These are phyloP conservation scores for Cheilosia variabilis DNA, from an alignment of 2,888 invertebrate genomes.

Conservation along the genomic window DNA sequence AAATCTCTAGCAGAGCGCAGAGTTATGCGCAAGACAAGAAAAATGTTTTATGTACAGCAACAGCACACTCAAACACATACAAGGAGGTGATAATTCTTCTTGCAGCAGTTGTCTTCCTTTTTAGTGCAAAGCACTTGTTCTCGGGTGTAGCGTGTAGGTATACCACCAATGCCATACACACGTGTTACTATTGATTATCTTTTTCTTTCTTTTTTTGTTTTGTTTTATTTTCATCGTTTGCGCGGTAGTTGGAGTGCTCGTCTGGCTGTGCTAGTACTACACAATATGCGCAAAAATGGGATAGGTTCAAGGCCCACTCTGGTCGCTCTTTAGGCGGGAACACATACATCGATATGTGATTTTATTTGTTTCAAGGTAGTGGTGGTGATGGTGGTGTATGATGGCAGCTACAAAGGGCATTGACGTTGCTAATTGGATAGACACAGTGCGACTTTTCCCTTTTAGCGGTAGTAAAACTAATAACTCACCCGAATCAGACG, in stretches of 20 bases:
- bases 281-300: constrained; percentile 73
- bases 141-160: constrained; percentile 12
- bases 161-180: constrained; percentile 53
- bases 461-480: constrained; percentile 1
- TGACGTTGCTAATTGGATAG: constrained; percentile 71
- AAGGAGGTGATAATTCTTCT: constrained; percentile 61
- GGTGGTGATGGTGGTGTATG: constrained; percentile 9
- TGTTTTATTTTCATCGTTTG: neutral
- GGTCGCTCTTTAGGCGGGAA: constrained; percentile 66
- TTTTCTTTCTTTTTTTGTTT: neutral
- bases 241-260: constrained; percentile 49
- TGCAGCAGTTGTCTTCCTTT: constrained; percentile 53
- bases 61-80: constrained; percentile 1
- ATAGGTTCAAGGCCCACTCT: constrained; percentile 73
- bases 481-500: constrained; percentile 94
- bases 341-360: neutral
- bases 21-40: constrained; percentile 60
- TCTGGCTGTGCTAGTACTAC: constrained; percentile 65
- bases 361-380: constrained; percentile 43
- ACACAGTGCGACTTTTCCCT: constrained; percentile 38
- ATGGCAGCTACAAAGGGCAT: constrained; percentile 51
- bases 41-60: constrained; percentile 24
- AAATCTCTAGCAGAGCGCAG: constrained; percentile 9
- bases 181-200: constrained; percentile 73
- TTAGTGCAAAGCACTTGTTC: constrained; percentile 48